A percentile compares a stretch with the other conserved stretches of the same genome.
These are phyloP conservation scores for Pluvialis apricaria DNA, from an alignment of 2,113 vertebrate species.

Conservation along the genomic window DNA sequence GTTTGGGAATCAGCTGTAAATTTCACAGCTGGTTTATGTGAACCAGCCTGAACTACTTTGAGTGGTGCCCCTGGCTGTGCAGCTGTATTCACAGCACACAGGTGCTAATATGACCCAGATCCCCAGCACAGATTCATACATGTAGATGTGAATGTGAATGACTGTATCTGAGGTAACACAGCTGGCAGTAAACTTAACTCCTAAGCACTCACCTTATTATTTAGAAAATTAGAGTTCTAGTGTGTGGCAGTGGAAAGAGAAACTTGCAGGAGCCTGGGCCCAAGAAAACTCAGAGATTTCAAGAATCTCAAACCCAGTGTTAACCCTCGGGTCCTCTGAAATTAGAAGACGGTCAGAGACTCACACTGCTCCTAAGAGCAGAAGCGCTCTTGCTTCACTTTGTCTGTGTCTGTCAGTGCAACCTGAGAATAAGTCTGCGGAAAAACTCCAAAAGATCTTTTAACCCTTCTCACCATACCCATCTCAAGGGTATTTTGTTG, in stretches of 20 bases:
- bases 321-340: not conserved
- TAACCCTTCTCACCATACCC: not conserved
- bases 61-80: not conserved
- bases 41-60: not conserved
- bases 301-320: not conserved
- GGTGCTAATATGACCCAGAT: not conserved
- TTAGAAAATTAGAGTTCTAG: not conserved
- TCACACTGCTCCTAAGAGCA: not conserved
- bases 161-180: not conserved
- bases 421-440: not conserved
- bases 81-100: not conserved
- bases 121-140: not conserved
- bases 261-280: not conserved
- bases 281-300: not conserved
- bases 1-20: not conserved
- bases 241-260: not conserved
- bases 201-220: not conserved
- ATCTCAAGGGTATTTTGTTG: not conserved
- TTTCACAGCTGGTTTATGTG: constrained; percentile 20
- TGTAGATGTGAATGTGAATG: not conserved
- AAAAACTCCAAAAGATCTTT: not conserved
- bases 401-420: not conserved
- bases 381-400: not conserved
- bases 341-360: not conserved
- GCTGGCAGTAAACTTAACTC: not conserved